These are phyloP conservation scores for Pseudochromis fuscus DNA, from an alignment of 2,797 vertebrate genomes.

Conservation along the genomic window DNA sequence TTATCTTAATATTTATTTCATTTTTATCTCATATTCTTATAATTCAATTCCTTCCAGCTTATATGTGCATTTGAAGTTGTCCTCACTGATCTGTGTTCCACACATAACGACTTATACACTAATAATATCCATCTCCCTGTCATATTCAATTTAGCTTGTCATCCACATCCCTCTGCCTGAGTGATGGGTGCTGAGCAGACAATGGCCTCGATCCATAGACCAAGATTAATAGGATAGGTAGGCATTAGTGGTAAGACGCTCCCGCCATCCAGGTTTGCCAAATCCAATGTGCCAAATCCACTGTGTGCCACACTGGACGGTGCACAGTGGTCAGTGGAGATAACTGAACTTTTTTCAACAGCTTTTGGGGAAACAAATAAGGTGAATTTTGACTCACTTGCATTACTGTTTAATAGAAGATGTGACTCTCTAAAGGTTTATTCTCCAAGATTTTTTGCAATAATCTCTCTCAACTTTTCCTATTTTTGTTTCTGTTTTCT, in stretches of 20 bases:
- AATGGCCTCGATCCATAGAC: constrained; percentile 81
- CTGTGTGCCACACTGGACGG: constrained; percentile 79
- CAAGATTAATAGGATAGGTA: constrained; percentile 86
- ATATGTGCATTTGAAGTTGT: background rate
- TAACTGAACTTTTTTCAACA: constrained; percentile 69
- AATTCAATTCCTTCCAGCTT: background rate
- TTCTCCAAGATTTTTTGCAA: background rate
- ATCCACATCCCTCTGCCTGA: constrained; percentile 41
- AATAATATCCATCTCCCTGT: constrained; percentile 54
- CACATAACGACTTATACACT: constrained; percentile 26
- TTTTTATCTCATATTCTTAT: background rate
- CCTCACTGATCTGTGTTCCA: constrained; percentile 2
- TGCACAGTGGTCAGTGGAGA: constrained; percentile 67
- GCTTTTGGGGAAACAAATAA: constrained; percentile 71
- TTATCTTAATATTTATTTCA: no score
- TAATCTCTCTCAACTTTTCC: background rate
- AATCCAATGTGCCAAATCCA: constrained; percentile 85
- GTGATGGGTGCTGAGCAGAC: constrained; percentile 82
- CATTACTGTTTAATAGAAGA: constrained; percentile 20
- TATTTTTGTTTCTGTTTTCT: constrained; percentile 2
- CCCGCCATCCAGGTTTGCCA: constrained; percentile 74
- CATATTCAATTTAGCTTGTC: constrained; percentile 70
- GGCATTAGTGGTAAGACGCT: constrained; percentile 82
- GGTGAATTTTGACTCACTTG: constrained; percentile 59
- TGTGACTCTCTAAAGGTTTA: constrained; percentile 1